phyloP scores from a whole-genome alignment of 2,888 invertebrate genomes.

The Cosmia pyralina region DNA sequence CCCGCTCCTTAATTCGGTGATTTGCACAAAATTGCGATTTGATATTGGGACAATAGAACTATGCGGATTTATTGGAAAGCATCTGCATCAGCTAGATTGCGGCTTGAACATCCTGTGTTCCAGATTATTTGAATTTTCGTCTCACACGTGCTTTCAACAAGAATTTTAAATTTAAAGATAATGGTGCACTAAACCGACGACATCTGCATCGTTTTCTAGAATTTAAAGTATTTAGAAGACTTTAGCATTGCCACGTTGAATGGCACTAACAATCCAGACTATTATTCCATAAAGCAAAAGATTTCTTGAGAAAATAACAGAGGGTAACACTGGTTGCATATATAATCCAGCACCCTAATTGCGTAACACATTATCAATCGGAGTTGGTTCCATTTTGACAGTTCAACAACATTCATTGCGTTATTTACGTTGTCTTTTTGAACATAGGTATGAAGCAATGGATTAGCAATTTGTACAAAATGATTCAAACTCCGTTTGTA shows the following conservation, averaged over 20 bases:
- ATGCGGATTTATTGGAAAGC: neutral
- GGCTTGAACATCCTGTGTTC: neutral
- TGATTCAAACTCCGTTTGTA: too few species aligned
- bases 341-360: too few species aligned
- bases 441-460: too few species aligned
- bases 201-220: neutral
- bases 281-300: neutral
- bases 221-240: too few species aligned
- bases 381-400: too few species aligned
- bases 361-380: too few species aligned
- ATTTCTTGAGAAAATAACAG: neutral
- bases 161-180: too few species aligned
- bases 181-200: neutral
- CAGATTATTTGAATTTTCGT: neutral
- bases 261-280: neutral
- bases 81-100: neutral
- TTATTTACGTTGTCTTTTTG: too few species aligned
- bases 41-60: neutral
- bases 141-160: neutral
- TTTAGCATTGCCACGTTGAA: too few species aligned
- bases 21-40: conserved; percentile 44
- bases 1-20: conserved; percentile 28
- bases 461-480: too few species aligned
- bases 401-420: too few species aligned
- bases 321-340: neutral